Conservation (phyloP, 2,797 vertebrate genomes). For the Luscinia megarhynchos region DNA sequence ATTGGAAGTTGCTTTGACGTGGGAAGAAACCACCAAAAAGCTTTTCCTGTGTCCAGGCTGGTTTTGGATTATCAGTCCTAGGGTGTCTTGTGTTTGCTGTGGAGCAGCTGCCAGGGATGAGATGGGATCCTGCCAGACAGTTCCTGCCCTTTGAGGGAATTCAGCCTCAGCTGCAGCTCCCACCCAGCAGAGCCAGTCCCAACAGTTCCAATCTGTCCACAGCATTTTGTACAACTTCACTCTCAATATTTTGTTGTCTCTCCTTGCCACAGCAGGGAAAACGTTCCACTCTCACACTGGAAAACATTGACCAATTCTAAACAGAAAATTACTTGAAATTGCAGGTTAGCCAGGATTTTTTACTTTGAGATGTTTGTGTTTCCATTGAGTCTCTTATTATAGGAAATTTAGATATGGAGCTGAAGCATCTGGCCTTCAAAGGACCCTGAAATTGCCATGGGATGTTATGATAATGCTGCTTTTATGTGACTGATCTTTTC, state of each 20-base stretch:
- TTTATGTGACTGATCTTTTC: constrained; percentile 70
- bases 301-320: constrained; percentile 16
- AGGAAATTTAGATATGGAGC: constrained; percentile 61
- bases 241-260: not conserved
- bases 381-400: constrained; percentile 25
- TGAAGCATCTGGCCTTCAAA: constrained; percentile 69
- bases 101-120: not conserved
- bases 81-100: not conserved
- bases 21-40: not conserved
- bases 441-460: constrained; percentile 64
- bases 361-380: not conserved
- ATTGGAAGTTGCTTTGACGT: not conserved
- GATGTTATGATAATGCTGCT: constrained; percentile 69
- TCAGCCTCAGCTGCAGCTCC: not conserved
- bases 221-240: not conserved
- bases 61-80: not conserved
- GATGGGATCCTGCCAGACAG: not conserved
- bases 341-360: not conserved
- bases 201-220: not conserved
- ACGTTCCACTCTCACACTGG: not conserved
- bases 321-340: constrained; percentile 49
- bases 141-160: not conserved
- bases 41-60: not conserved
- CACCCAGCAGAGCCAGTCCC: not conserved
- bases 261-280: not conserved